A percentile compares a stretch with the other conserved stretches of the same genome.
These are phyloP conservation scores for Chauna torquata DNA, from an alignment of 2,113 vertebrate genomes.

Conservation along the genomic window DNA sequence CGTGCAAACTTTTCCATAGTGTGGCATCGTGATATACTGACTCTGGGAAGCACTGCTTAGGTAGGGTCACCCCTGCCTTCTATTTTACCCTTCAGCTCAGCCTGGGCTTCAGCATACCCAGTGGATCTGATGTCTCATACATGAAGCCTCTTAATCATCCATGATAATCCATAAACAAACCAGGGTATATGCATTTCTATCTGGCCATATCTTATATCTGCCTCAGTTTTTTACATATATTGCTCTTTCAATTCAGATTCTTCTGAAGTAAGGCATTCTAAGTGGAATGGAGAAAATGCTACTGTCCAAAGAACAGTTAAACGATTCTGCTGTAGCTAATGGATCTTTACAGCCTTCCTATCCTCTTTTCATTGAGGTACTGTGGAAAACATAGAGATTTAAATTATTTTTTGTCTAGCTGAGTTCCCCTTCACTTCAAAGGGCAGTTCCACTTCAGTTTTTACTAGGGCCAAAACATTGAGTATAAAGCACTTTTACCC, in stretches of 20 bases:
- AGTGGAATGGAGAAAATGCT: not conserved
- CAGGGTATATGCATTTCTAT: not conserved
- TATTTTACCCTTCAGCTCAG: not conserved
- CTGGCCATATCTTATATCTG: not conserved
- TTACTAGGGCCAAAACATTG: not conserved
- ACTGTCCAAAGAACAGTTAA: not conserved
- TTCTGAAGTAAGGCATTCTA: not conserved
- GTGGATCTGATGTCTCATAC: too few species aligned
- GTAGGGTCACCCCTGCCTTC: not conserved
- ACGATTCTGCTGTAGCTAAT: not conserved
- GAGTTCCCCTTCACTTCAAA: not conserved
- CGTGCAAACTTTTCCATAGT: not conserved
- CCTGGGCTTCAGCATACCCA: not conserved
- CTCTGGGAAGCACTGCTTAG: not conserved
- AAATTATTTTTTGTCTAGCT: not conserved
- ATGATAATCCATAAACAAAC: not conserved
- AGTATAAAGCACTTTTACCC: not conserved
- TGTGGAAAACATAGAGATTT: not conserved
- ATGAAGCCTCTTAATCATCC: not conserved
- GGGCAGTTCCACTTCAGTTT: not conserved
- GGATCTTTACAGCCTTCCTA: not conserved
- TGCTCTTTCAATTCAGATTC: not conserved
- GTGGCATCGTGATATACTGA: not conserved
- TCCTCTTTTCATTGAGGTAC: not conserved
- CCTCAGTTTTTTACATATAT: too few species aligned